Evolutionary conservation across 2,797 vertebrate species (phyloP).

Genomic region (Eleutherodactylus coqui): DNA sequence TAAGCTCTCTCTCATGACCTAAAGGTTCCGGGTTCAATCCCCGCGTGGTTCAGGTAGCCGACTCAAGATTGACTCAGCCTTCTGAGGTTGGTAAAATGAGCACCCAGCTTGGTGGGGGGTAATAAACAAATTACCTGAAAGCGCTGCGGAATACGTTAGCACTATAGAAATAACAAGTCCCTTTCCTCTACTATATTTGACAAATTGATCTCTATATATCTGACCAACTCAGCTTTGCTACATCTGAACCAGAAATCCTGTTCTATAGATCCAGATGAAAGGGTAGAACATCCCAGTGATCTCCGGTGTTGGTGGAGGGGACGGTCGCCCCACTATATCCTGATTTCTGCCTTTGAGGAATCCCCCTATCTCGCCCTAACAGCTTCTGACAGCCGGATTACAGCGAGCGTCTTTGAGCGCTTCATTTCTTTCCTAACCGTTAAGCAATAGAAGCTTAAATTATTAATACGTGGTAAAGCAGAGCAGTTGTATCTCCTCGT

Average conservation of each 20-base stretch:
- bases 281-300: background rate
- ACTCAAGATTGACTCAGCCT: too few relatives aligned
- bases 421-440: background rate
- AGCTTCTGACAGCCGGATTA: background rate
- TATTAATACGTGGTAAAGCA: conserved; percentile 44
- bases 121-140: too few relatives aligned
- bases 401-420: background rate
- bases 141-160: too few relatives aligned
- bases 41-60: too few relatives aligned
- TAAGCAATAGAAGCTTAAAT: conserved; percentile 36
- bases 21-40: too few relatives aligned
- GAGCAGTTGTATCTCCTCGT: conserved; percentile 2
- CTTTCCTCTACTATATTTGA: background rate
- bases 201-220: background rate
- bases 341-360: conserved; percentile 7
- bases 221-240: background rate
- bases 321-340: background rate
- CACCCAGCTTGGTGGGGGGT: too few relatives aligned
- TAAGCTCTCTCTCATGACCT: too few relatives aligned
- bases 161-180: too few relatives aligned
- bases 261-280: background rate
- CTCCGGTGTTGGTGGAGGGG: background rate
- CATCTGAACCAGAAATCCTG: background rate
- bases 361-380: background rate
- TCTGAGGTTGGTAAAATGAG: too few relatives aligned